Conservation (phyloP, 2,888 invertebrate species). For the Tenthredo scrophulariae region DNA sequence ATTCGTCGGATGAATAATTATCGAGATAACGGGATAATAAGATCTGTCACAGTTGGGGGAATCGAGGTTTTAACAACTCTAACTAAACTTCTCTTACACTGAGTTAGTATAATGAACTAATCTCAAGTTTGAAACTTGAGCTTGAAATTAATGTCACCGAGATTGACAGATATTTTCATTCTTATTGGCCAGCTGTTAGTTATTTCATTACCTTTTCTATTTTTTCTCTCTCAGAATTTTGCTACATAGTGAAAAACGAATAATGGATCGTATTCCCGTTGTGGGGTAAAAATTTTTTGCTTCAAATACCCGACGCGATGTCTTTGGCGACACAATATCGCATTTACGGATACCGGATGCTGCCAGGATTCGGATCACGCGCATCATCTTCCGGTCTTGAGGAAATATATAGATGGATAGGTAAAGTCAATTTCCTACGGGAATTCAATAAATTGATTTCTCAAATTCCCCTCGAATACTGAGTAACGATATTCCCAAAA, state of each 20-base stretch:
- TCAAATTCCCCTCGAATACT: background rate
- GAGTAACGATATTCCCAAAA: background rate
- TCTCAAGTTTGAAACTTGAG: background rate
- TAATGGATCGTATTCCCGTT: background rate
- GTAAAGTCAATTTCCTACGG: slow-evolving; percentile 18
- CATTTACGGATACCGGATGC: slow-evolving; percentile 13
- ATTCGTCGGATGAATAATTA: slow-evolving; percentile 7
- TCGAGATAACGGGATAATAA: slow-evolving; percentile 22
- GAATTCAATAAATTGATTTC: slow-evolving; percentile 13
- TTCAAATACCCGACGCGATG: background rate
- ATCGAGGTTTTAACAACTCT: slow-evolving; percentile 11
- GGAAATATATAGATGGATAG: slow-evolving; percentile 12
- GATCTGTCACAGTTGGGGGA: slow-evolving; percentile 29
- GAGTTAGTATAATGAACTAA: slow-evolving; percentile 17
- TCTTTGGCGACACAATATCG: background rate
- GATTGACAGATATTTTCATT: background rate
- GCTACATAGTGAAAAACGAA: background rate
- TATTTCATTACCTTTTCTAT: too few species aligned
- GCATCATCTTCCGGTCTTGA: slow-evolving; percentile 13
- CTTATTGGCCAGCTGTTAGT: background rate
- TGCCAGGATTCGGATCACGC: slow-evolving; percentile 30
- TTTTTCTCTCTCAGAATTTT: too few species aligned
- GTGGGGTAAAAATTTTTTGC: background rate
- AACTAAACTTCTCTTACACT: background rate
- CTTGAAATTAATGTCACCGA: background rate